Base-by-base conservation (phyloP, 1,140 invertebrate species). In the Lucilia sericata region DNA sequence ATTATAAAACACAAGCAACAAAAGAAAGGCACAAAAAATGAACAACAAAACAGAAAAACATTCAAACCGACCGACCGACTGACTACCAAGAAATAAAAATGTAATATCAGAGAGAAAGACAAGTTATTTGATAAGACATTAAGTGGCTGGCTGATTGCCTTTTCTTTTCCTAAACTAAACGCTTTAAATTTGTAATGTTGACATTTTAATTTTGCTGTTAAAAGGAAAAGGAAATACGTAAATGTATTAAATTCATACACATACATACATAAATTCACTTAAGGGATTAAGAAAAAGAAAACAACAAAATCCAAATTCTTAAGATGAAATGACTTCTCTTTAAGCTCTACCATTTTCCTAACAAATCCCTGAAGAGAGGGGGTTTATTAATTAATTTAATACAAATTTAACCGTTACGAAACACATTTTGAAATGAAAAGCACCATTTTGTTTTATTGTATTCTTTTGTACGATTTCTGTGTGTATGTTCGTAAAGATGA, bases 161-260 rank as follows among this genome's bases (percentile, higher is more conserved):
- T 30, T 30, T 2, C 25, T 49, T 49, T 42, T 78, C 36, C 36
- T 47, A 17, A 5, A 78, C n/a, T 47, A 82, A 70, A 30, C 21
- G 81, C 49, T 82, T 82, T n/a, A 82, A 82, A 82, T 82, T 82
- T 82, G 81, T 82, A 60, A 70, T 82, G 51, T 82, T 82, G 81
- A 82, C 81, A 70, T 82, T 82, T 82, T 55, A 82, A 82, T 82
- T 82, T 70, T 17, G 17, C 19, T 78, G 30, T n/a, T 70, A 21
- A 21, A 70, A 17, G 42, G 42, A 42, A 42, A 3, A 30, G 25
- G 25, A 30, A 30, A 30, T 3, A 30, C 49, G 49, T 49, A 2
- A 42, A 42, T 42, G 42, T 42, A 42, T 42, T 42, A 42, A 42
- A 42, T 42, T 42, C 42, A 42, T 10, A 42, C 2, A 42, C 42